A percentile compares a stretch with the other conserved stretches of the same genome.
Evolutionary conservation across 2,797 vertebrate species (phyloP).

Genomic region (Spinibarbus caldwelli): DNA sequence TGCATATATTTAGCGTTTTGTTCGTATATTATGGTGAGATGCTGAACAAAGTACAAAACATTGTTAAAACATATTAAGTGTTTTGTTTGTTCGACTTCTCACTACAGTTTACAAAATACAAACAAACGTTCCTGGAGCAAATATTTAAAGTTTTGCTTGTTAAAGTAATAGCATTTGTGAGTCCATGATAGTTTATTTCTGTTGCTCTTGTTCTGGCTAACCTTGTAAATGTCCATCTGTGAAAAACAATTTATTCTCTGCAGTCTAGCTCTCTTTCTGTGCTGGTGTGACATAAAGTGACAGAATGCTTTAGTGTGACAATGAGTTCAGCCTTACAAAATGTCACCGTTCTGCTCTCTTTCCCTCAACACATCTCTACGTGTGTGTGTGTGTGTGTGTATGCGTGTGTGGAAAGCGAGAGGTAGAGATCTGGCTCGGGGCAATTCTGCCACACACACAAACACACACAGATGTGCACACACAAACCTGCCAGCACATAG

Average conservation of each 20-base stretch:
- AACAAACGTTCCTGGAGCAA: not conserved
- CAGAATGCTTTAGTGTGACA: conserved; percentile 25
- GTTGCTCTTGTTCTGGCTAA: conserved; percentile 22
- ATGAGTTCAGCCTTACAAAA: conserved; percentile 30
- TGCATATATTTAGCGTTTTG: not conserved
- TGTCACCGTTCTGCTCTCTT: conserved; percentile 42
- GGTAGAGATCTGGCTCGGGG: not conserved
- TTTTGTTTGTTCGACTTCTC: not conserved
- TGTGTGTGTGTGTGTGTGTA: conserved; percentile 16
- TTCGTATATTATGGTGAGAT: not conserved
- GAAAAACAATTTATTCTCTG: conserved; percentile 19
- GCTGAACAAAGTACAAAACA: not conserved
- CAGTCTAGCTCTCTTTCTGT: conserved; percentile 1
- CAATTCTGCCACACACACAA: conserved; percentile 28
- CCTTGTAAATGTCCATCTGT: conserved; percentile 20
- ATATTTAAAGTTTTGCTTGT: not conserved
- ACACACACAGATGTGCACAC: conserved; percentile 26
- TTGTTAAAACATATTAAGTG: not conserved
- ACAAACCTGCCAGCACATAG: conserved; percentile 12
- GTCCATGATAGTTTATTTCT: not conserved
- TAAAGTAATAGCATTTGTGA: not conserved
- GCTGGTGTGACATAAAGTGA: conserved; percentile 20
- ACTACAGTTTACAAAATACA: not conserved
- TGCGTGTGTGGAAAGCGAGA: conserved; percentile 3
- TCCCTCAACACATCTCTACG: not conserved